These are phyloP conservation scores for Venturia canescens DNA, from an alignment of 1,140 invertebrate genomes.

Conservation along the genomic window DNA sequence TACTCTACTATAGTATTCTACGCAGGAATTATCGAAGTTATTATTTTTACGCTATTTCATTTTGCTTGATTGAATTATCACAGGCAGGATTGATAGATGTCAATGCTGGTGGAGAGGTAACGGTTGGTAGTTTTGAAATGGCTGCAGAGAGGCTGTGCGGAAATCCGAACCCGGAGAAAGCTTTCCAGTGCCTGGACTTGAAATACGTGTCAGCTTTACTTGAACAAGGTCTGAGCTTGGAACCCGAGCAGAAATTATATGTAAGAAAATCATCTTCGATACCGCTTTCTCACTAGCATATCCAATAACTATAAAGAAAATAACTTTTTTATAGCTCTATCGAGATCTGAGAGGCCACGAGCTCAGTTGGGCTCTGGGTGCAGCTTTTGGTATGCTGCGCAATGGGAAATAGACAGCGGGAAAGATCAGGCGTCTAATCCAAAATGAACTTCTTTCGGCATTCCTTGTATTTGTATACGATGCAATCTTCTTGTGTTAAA, in stretches of 20 bases:
- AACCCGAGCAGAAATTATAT: constrained; percentile 82
- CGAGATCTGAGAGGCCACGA: constrained; percentile 94
- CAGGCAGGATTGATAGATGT: constrained; percentile 79
- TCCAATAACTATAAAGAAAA: not conserved
- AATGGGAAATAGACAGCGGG: no score
- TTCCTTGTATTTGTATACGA: no score
- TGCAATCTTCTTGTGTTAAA: no score
- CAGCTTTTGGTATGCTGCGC: constrained; percentile 88
- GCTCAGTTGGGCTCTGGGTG: constrained; percentile 94
- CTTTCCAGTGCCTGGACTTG: constrained; percentile 94
- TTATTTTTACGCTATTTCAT: not conserved
- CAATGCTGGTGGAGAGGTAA: constrained; percentile 82
- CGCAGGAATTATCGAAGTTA: constrained; percentile 32
- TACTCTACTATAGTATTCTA: not conserved
- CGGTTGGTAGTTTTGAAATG: constrained; percentile 82
- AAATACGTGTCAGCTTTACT: constrained; percentile 91
- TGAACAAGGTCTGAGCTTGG: constrained; percentile 88
- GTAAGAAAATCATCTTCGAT: constrained; percentile 76
- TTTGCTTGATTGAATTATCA: no score
- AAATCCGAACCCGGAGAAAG: constrained; percentile 88
- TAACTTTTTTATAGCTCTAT: constrained; percentile 80
- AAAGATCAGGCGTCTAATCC: no score
- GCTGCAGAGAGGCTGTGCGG: constrained; percentile 81
- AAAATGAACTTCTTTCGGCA: no score
- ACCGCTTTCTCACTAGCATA: not conserved